Percentiles rank a stretch among this genome's conserved stretches.
phyloP scores from a whole-genome alignment of 1,140 invertebrate genomes.

The Diachasmimorpha longicaudata region DNA sequence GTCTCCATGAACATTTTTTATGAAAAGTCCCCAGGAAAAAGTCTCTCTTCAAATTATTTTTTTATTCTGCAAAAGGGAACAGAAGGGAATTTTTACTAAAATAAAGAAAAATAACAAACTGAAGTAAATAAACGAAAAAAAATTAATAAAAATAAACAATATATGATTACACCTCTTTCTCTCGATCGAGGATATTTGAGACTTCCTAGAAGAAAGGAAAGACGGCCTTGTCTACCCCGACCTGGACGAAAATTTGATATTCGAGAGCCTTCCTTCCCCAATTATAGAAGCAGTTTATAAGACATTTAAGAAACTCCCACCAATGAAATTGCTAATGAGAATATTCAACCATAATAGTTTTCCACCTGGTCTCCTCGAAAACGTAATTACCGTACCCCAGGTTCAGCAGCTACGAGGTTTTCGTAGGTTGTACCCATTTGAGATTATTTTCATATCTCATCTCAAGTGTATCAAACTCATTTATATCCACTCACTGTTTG shows the following conservation, averaged over 20 bases:
- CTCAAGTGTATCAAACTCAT: background rate
- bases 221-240: constrained; percentile 44
- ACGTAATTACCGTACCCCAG: constrained; percentile 25
- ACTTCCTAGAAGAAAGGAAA: constrained; percentile 27
- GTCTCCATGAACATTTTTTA: too few relatives aligned
- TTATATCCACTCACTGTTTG: background rate
- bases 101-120: too few relatives aligned
- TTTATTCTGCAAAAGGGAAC: too few relatives aligned
- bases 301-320: constrained; percentile 37
- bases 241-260: constrained; percentile 41
- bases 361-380: constrained; percentile 31
- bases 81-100: too few relatives aligned
- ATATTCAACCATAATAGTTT: constrained; percentile 24
- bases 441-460: constrained; percentile 6
- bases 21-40: too few relatives aligned
- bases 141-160: background rate
- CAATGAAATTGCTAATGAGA: constrained; percentile 40
- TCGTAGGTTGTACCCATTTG: constrained; percentile 29
- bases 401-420: constrained; percentile 33
- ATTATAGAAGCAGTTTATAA: constrained; percentile 29
- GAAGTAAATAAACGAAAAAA: too few relatives aligned
- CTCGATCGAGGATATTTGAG: background rate
- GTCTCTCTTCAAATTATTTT: too few relatives aligned
- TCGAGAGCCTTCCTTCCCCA: constrained; percentile 23
- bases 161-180: background rate